These are phyloP conservation scores for Aphidius colemani DNA, from an alignment of 2,888 invertebrate species.

Conservation along the genomic window DNA sequence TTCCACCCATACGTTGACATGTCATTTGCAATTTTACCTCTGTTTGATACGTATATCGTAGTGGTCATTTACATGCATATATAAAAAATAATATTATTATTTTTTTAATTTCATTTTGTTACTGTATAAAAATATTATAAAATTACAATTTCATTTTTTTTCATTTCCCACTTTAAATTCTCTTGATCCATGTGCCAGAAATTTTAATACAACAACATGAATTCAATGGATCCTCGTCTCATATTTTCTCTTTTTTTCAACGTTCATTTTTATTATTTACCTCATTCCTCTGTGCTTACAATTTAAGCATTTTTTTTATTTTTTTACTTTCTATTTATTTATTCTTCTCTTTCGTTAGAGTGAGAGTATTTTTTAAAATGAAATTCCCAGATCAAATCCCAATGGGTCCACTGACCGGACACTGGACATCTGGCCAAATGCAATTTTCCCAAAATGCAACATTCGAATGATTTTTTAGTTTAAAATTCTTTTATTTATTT, in stretches of 20 bases:
- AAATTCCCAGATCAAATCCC: slow-evolving; percentile 21
- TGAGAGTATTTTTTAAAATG: slow-evolving; percentile 19
- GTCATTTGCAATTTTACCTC: slow-evolving; percentile 28
- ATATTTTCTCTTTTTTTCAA: slow-evolving; percentile 1
- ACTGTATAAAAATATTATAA: neutral
- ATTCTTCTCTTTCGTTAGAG: neutral
- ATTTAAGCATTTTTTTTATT: slow-evolving; percentile 12
- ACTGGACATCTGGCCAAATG: slow-evolving; percentile 23
- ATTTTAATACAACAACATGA: slow-evolving; percentile 10
- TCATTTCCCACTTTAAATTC: neutral
- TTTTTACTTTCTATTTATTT: slow-evolving; percentile 8
- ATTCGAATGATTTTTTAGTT: neutral
- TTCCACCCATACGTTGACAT: slow-evolving; percentile 14
- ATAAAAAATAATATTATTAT: slow-evolving; percentile 13
- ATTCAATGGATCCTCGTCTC: slow-evolving; percentile 12
- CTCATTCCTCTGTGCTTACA: slow-evolving; percentile 4
- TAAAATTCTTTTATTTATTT: slow-evolving; percentile 19
- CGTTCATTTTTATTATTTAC: slow-evolving; percentile 6
- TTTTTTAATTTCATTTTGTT: slow-evolving; percentile 25
- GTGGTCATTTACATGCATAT: slow-evolving; percentile 15
- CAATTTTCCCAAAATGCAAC: slow-evolving; percentile 3
- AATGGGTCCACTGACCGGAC: slow-evolving; percentile 20
- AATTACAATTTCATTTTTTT: neutral
- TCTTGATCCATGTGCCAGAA: slow-evolving; percentile 10
- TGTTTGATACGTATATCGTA: slow-evolving; percentile 17